phyloP scores from a whole-genome alignment of 2,113 vertebrate species.

The Casuarius casuarius region DNA sequence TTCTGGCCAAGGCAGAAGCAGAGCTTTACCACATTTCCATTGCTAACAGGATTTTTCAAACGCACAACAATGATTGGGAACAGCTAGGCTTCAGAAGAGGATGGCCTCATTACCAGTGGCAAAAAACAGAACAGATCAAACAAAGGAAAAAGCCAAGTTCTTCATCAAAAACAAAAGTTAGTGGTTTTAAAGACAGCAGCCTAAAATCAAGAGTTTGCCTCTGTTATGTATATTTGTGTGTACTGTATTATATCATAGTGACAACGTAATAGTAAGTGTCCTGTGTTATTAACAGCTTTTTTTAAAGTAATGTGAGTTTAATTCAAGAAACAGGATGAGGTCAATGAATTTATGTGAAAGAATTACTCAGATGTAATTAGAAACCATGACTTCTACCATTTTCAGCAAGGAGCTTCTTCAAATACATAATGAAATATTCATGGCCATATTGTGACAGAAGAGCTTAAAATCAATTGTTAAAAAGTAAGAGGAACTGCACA shows the following conservation, averaged over 20 bases:
- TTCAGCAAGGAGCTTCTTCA: constrained; percentile 7
- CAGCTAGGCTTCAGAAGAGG: not conserved
- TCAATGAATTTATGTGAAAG: not conserved
- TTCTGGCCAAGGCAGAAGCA: not conserved
- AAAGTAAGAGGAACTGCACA: not conserved
- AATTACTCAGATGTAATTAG: not conserved
- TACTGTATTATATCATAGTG: not conserved
- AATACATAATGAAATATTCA: constrained; percentile 23
- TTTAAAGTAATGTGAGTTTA: not conserved
- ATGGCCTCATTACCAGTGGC: not conserved
- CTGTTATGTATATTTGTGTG: not conserved
- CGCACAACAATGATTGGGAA: not conserved
- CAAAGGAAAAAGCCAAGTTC: not conserved
- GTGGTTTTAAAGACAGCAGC: not conserved
- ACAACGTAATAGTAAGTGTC: not conserved
- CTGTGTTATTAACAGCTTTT: not conserved
- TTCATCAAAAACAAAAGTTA: not conserved
- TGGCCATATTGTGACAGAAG: not conserved
- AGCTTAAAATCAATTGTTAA: not conserved
- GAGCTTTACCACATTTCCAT: not conserved
- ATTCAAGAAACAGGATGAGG: not conserved
- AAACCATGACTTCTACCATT: not conserved
- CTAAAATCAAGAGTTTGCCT: not conserved
- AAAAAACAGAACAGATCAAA: not conserved
- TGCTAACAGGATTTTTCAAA: constrained; percentile 11